A percentile compares a stretch with the other conserved stretches of the same genome.
phyloP scores from a whole-genome alignment of 2,888 invertebrate genomes.

The Drosophila paramelanica region DNA sequence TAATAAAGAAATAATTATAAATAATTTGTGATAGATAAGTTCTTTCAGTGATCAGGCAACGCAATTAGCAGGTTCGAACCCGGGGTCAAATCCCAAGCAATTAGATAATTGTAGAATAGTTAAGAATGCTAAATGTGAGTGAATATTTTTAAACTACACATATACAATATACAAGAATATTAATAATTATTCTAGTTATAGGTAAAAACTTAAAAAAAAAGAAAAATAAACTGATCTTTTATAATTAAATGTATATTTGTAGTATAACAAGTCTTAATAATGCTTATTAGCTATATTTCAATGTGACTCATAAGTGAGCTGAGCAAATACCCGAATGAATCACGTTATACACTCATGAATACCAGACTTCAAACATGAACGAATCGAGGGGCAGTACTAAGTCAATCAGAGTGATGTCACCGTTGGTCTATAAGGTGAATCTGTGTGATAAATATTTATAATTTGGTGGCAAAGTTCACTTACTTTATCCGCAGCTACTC shows the following conservation, averaged over 20 bases:
- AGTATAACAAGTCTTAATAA: slow-evolving; percentile 52
- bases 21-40: too few relatives aligned
- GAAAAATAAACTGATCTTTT: slow-evolving; percentile 7
- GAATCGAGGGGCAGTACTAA: slow-evolving; percentile 2
- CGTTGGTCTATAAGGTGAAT: slow-evolving; percentile 69
- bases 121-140: too few relatives aligned
- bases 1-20: too few relatives aligned
- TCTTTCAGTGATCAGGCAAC: too few relatives aligned
- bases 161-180: too few relatives aligned
- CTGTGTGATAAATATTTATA: slow-evolving; percentile 19
- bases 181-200: too few relatives aligned
- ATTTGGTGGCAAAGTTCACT: too few relatives aligned
- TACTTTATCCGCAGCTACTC: background rate
- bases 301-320: slow-evolving; percentile 28
- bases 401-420: slow-evolving; percentile 65
- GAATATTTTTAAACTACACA: too few relatives aligned
- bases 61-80: too few relatives aligned
- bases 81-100: too few relatives aligned
- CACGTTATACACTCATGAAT: slow-evolving; percentile 8
- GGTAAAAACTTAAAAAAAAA: too few relatives aligned
- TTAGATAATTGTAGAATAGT: too few relatives aligned
- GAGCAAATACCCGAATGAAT: slow-evolving; percentile 19
- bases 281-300: slow-evolving; percentile 27
- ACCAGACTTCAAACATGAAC: slow-evolving; percentile 5
- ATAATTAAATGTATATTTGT: slow-evolving; percentile 24